Base-by-base conservation (phyloP, 1,140 invertebrate species). In the Magallana angulata region DNA sequence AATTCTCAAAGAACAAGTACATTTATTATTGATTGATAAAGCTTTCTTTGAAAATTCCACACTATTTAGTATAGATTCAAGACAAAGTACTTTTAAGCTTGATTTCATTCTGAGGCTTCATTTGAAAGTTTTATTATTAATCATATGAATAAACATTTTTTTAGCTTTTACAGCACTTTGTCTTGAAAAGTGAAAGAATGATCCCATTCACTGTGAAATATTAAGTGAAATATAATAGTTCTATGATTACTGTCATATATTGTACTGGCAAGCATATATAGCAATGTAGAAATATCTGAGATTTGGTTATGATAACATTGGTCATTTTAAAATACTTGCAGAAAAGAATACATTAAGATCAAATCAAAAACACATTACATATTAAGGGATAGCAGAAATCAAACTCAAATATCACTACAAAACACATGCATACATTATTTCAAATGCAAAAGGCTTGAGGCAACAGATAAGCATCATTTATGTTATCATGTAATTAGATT, bases 11-110 rank as follows among this genome's bases (percentile, higher is more conserved):
- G 57, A 36, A 57, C 36, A 30, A 36, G 58, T 18, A 83, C 18
- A 16, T 7, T 64, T n/a, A 62, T n/a, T 30, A n/a, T 24, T 30
- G 24, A 12, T 24, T 30, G 2, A 30, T 30, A 8, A 76, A 12
- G 30, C 24, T 30, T 11, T 76, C 68, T 76, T 76, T 76, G 68
- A 76, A 76, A 76, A 76, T 76, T 76, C 68, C 68, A 76, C 68
- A 76, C 12, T 30, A 30, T 30, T 7, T 30, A 76, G 36, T 48
- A 76, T 12, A 36, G 36, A 76, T 16, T 64, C 14, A 64, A 5
- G 68, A 76, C 68, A 76, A 76, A 76, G 68, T 76, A 30, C 68
- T 76, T 30, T 12, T 68, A 24, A 12, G n/a, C n/a, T 62, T 48
- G 36, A 48, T 48, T 64, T 64, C 16, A 64, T 12, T n/a, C 18